Evolutionary conservation across 1,140 invertebrate genomes (phyloP).

Genomic region (Macrosteles quadrilineatus): DNA sequence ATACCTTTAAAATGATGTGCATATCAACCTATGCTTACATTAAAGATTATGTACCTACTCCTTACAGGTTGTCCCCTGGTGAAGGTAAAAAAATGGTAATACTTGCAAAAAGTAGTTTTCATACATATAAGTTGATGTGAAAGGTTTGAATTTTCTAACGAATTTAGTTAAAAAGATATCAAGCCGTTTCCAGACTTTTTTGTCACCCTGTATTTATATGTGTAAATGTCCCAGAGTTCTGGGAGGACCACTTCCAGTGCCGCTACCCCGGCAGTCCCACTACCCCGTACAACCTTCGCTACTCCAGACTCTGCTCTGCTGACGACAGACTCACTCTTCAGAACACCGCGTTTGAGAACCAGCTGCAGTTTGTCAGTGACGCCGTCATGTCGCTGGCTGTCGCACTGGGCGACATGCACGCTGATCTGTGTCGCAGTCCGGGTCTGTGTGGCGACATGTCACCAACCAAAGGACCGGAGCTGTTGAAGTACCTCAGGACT

Average conservation of each 20-base stretch:
- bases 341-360: constrained; percentile 83
- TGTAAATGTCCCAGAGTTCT: constrained; percentile 91
- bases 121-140: too few relatives aligned
- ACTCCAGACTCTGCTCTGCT: constrained; percentile 66
- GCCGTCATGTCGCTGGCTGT: constrained; percentile 90
- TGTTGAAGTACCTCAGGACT: constrained; percentile 79
- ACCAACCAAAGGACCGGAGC: constrained; percentile 79
- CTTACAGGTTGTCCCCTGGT: too few relatives aligned
- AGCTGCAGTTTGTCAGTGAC: constrained; percentile 90
- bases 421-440: constrained; percentile 65
- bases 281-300: constrained; percentile 81
- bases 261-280: constrained; percentile 71
- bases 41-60: too few relatives aligned
- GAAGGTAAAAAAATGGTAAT: too few relatives aligned
- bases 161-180: too few relatives aligned
- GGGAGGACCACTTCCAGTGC: constrained; percentile 89
- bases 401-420: constrained; percentile 82
- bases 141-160: too few relatives aligned
- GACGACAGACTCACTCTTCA: constrained; percentile 68
- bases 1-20: too few relatives aligned
- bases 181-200: too few relatives aligned
- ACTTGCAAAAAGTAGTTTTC: too few relatives aligned
- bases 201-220: too few relatives aligned
- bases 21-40: too few relatives aligned
- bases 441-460: constrained; percentile 87